These are phyloP conservation scores for Corynorhinus townsendii DNA, from an alignment of 2,113 vertebrate species.

Conservation along the genomic window DNA sequence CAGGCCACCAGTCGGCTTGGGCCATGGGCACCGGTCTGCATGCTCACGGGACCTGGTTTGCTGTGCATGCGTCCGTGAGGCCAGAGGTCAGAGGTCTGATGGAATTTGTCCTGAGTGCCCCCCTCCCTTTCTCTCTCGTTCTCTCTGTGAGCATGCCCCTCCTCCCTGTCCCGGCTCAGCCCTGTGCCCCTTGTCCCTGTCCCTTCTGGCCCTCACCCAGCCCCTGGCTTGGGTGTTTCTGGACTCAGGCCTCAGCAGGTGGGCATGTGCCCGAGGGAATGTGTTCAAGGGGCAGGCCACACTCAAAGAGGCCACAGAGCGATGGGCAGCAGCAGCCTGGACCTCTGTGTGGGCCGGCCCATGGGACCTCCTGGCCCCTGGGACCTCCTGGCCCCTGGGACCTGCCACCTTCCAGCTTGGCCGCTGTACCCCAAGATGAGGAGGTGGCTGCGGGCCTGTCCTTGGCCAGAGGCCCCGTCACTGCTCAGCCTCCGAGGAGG, in stretches of 20 bases:
- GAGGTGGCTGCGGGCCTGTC: accelerated
- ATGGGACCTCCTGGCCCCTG: accelerated
- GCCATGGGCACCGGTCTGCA: neutral
- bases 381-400: accelerated
- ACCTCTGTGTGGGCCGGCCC: accelerated
- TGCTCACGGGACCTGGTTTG: neutral
- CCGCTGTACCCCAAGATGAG: accelerated
- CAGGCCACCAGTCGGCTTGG: neutral
- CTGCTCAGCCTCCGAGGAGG: accelerated
- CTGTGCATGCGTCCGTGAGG: neutral
- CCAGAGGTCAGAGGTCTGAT: neutral
- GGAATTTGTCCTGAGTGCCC: neutral
- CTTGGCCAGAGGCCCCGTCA: neutral
- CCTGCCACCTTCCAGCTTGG: accelerated
- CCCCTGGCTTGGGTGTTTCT: accelerated
- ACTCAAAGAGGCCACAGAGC: accelerated
- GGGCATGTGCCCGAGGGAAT: accelerated
- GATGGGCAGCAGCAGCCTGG: neutral
- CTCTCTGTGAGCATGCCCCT: accelerated
- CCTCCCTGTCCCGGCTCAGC: accelerated
- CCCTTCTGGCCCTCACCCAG: accelerated
- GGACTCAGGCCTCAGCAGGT: neutral
- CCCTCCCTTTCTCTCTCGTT: accelerated
- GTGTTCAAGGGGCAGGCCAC: accelerated
- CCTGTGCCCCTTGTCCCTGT: accelerated